These are phyloP conservation scores for Ips nitidus DNA, from an alignment of 1,140 invertebrate species.

Conservation along the genomic window DNA sequence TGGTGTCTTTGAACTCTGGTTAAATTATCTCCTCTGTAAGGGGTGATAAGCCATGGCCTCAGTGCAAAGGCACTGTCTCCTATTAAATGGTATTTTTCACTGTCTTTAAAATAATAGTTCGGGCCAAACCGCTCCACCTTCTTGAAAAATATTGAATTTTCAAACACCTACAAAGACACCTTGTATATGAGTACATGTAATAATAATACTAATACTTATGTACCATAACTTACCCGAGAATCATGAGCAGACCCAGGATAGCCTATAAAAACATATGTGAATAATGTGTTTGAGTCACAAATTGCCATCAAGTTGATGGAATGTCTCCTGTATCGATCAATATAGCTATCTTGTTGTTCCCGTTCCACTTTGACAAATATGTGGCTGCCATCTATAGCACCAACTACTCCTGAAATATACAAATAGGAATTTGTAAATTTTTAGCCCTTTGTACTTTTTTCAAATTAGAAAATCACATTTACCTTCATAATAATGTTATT, in stretches of 20 bases:
- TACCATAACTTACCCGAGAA: slow-evolving; percentile 5
- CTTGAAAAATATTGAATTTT: not conserved
- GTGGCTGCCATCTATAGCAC: slow-evolving; percentile 16
- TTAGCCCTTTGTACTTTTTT: not conserved
- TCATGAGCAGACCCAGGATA: slow-evolving; percentile 23
- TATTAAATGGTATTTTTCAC: not conserved
- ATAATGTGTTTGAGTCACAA: slow-evolving; percentile 16
- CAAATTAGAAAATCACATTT: too few species aligned
- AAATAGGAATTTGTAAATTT: not conserved
- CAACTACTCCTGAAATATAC: slow-evolving; percentile 2
- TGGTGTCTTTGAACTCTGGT: slow-evolving; percentile 18
- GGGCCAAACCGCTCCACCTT: not conserved
- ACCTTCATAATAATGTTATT: too few species aligned
- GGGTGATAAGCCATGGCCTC: not conserved
- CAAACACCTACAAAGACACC: not conserved
- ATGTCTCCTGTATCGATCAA: not conserved
- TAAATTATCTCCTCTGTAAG: not conserved
- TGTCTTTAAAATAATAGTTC: not conserved
- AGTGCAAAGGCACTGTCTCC: not conserved
- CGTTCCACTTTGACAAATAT: slow-evolving; percentile 13
- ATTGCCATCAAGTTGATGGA: slow-evolving; percentile 17
- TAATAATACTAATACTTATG: not conserved
- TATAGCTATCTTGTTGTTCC: not conserved
- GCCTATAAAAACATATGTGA: slow-evolving; percentile 23
- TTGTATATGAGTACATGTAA: not conserved